Conservation (phyloP, 1,140 invertebrate species). For the Ips typographus region DNA sequence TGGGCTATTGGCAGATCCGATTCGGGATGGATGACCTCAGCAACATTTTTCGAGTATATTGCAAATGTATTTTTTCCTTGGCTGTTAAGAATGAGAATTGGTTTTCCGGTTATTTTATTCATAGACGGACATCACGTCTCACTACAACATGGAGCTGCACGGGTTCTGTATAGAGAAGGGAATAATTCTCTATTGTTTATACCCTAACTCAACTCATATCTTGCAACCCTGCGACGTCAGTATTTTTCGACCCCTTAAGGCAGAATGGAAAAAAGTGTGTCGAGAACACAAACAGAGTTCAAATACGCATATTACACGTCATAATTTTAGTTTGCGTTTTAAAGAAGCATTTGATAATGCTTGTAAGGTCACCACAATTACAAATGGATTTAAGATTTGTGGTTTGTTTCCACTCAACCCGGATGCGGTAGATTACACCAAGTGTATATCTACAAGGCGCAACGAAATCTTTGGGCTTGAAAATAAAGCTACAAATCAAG, state of each 20-base stretch:
- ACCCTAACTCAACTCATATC: conserved; percentile 51
- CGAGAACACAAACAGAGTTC: conserved; percentile 18
- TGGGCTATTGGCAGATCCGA: conserved; percentile 50
- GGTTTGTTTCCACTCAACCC: too few species aligned
- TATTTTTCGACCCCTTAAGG: conserved; percentile 48
- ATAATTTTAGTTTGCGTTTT: conserved; percentile 44
- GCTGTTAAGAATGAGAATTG: conserved; percentile 43
- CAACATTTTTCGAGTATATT: conserved; percentile 51
- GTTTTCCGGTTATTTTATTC: conserved; percentile 48
- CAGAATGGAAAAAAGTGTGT: conserved; percentile 39
- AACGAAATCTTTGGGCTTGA: not conserved
- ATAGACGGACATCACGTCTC: conserved; percentile 52
- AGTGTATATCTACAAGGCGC: too few species aligned
- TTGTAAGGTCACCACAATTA: conserved; percentile 36
- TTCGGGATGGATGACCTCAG: conserved; percentile 51
- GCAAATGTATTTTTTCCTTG: conserved; percentile 48
- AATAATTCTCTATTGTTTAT: conserved; percentile 47
- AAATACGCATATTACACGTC: conserved; percentile 23
- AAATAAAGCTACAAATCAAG: not conserved
- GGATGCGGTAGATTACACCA: too few species aligned
- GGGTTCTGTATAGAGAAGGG: conserved; percentile 48
- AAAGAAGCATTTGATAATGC: conserved; percentile 42
- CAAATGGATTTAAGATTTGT: not conserved
- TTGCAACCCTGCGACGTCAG: conserved; percentile 51
- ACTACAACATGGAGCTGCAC: conserved; percentile 48